A percentile compares a stretch with the other conserved stretches of the same genome.
Conservation (phyloP, 2,888 invertebrate species). For the Apodemia duryi region DNA sequence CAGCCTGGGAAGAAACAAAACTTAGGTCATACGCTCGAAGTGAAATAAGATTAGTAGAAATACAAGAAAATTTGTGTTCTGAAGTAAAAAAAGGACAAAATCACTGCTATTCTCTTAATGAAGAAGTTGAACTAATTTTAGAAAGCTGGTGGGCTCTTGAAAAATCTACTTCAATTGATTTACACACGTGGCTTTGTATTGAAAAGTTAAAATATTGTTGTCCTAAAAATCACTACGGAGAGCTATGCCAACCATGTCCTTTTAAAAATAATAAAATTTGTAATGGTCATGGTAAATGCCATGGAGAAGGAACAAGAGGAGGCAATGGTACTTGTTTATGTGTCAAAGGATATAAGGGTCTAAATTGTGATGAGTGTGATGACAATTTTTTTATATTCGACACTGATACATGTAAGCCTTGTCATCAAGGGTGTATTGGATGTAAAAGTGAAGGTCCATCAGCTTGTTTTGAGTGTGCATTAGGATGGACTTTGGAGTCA, state of each 20-base stretch:
- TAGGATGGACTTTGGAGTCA: constrained; percentile 86
- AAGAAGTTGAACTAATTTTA: constrained; percentile 87
- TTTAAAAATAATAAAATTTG: constrained; percentile 81
- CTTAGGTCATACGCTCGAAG: constrained; percentile 90
- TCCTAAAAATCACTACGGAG: constrained; percentile 89
- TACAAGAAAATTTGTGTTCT: constrained; percentile 91
- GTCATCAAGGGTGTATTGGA: constrained; percentile 88
- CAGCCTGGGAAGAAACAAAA: constrained; percentile 95
- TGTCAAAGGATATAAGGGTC: constrained; percentile 87
- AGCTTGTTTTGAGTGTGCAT: constrained; percentile 72
- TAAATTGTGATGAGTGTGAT: constrained; percentile 87
- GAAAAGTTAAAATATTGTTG: constrained; percentile 89
- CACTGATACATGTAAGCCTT: constrained; percentile 85
- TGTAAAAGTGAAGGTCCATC: constrained; percentile 86
- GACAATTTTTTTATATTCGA: constrained; percentile 83
- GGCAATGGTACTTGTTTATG: constrained; percentile 96
- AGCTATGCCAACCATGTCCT: constrained; percentile 87
- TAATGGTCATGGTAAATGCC: constrained; percentile 85
- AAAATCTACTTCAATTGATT: constrained; percentile 55
- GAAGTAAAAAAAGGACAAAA: constrained; percentile 84
- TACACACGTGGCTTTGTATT: constrained; percentile 86
- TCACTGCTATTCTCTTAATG: constrained; percentile 89
- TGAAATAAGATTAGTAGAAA: constrained; percentile 94
- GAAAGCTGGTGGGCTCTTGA: constrained; percentile 95
- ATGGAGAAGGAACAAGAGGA: constrained; percentile 93